Conservation (phyloP, 2,797 vertebrate species). For the Chelonia mydas region DNA sequence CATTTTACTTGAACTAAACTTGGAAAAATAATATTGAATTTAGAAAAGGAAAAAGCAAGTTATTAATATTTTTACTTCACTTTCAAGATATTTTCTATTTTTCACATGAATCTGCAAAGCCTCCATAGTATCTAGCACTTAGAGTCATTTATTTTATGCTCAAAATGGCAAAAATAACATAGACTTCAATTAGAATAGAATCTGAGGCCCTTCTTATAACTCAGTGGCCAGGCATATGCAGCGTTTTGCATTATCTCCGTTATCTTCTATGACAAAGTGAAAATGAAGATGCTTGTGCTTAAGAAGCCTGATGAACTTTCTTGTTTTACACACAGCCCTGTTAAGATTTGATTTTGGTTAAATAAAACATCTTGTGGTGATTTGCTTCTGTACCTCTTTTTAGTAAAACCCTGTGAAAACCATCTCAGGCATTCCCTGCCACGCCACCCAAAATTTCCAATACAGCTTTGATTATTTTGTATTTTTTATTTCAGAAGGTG, state of each 20-base stretch:
- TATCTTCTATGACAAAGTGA: background rate
- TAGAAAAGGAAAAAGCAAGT: background rate
- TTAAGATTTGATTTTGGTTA: background rate
- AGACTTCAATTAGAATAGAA: background rate
- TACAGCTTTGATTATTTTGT: background rate
- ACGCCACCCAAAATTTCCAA: background rate
- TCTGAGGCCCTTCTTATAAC: background rate
- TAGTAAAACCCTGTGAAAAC: background rate
- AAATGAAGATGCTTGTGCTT: background rate
- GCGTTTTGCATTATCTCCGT: background rate
- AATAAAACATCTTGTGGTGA: background rate
- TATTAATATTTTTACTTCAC: background rate
- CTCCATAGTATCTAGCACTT: background rate
- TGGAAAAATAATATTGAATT: background rate
- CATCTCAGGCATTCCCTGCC: background rate
- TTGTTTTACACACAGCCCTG: background rate
- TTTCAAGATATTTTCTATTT: background rate
- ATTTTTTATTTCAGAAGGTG: too few species aligned
- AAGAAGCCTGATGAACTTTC: background rate
- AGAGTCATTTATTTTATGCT: background rate
- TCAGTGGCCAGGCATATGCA: rapidly evolving
- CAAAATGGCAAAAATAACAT: background rate
- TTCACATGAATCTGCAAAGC: background rate
- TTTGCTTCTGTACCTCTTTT: background rate
- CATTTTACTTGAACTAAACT: background rate